phyloP scores from a whole-genome alignment of 2,797 vertebrate species.

The Champsocephalus gunnari region DNA sequence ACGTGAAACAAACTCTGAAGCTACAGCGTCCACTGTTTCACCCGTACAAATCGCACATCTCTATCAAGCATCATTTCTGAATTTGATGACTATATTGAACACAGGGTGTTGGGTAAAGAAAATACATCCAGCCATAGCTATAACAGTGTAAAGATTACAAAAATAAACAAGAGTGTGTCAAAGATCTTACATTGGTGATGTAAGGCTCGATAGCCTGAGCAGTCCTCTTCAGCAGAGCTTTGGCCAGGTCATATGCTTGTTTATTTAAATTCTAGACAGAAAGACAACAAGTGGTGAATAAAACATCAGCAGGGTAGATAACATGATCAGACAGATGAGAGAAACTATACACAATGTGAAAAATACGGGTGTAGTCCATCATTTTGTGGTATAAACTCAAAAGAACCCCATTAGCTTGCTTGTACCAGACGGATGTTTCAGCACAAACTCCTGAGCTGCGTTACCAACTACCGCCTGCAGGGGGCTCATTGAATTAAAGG shows the following conservation, averaged over 20 bases:
- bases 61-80: neutral
- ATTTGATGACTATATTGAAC: neutral
- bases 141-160: neutral
- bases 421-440: neutral
- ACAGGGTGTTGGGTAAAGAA: neutral
- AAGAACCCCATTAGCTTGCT: slow-evolving; percentile 4
- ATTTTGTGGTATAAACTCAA: slow-evolving; percentile 5
- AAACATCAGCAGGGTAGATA: slow-evolving; percentile 1
- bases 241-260: slow-evolving; percentile 98
- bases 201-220: slow-evolving; percentile 98
- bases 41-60: neutral
- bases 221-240: slow-evolving; percentile 97
- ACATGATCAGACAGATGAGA: slow-evolving; percentile 1
- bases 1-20: neutral
- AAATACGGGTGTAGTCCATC: neutral
- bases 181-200: slow-evolving; percentile 96
- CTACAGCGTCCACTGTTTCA: neutral
- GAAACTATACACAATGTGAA: neutral
- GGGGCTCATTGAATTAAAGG: slow-evolving; percentile 78
- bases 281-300: slow-evolving; percentile 12
- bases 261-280: slow-evolving; percentile 96
- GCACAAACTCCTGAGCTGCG: slow-evolving; percentile 29
- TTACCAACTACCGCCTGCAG: slow-evolving; percentile 71
- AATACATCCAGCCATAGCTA: neutral
- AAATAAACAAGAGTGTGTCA: neutral